Evolutionary conservation across 2,888 invertebrate genomes (phyloP).

Genomic region (Tanypteryx hageni): DNA sequence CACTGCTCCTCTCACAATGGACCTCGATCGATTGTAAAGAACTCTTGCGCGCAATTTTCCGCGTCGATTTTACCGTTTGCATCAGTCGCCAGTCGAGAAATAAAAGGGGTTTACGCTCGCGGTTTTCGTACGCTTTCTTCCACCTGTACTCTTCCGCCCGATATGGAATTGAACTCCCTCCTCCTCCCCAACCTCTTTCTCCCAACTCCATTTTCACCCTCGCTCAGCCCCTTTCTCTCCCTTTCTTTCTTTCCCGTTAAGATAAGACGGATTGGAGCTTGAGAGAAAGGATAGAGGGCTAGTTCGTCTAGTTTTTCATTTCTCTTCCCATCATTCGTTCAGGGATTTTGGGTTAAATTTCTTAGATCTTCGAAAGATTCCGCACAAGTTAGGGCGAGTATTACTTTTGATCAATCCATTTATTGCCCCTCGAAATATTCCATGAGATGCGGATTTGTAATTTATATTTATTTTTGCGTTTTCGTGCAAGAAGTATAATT

Average conservation of each 20-base stretch:
- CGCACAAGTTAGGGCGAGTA: too few relatives aligned
- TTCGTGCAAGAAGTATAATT: too few relatives aligned
- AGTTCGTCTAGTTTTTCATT: not conserved
- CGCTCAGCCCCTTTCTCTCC: not conserved
- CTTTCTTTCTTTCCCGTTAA: not conserved
- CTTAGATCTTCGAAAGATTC: too few relatives aligned
- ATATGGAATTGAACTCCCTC: not conserved
- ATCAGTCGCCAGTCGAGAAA: not conserved
- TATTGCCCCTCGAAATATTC: too few relatives aligned
- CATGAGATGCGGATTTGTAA: too few relatives aligned
- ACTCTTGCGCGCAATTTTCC: not conserved
- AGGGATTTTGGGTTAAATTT: too few relatives aligned
- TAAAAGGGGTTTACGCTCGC: not conserved
- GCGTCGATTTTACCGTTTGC: not conserved
- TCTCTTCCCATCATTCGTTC: too few relatives aligned
- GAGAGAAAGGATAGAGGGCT: too few relatives aligned
- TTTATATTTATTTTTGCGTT: too few relatives aligned
- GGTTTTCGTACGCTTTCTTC: not conserved
- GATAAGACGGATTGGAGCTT: too few relatives aligned
- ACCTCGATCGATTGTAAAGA: not conserved
- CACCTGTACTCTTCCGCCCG: not conserved
- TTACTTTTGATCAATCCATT: too few relatives aligned
- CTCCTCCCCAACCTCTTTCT: not conserved
- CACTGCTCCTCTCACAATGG: not conserved
- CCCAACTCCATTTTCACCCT: conserved; percentile 1